These are phyloP conservation scores for Emmelina monodactyla DNA, from an alignment of 2,888 invertebrate genomes.

Conservation along the genomic window DNA sequence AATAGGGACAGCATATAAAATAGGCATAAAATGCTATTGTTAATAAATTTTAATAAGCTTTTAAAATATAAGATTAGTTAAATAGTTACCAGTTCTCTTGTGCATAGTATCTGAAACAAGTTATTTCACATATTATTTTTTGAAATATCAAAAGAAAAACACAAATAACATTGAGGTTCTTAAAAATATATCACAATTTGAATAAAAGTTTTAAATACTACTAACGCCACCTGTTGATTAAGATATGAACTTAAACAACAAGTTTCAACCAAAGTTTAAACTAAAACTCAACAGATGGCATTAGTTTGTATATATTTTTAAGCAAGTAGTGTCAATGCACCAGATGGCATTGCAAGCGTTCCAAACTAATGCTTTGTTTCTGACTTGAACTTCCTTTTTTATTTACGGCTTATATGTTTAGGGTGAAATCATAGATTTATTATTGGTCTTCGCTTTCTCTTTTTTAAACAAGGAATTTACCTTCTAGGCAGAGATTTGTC, in stretches of 20 bases:
- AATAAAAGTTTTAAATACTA: not conserved
- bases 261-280: not conserved
- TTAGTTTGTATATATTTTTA: constrained; percentile 13
- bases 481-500: too few species aligned
- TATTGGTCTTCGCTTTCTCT: too few species aligned
- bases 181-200: not conserved
- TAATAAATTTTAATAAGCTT: not conserved
- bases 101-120: constrained; percentile 64
- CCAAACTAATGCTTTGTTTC: not conserved
- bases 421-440: too few species aligned
- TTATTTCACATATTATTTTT: constrained; percentile 30
- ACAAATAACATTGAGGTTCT: not conserved
- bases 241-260: constrained; percentile 19
- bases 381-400: too few species aligned
- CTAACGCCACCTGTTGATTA: constrained; percentile 33
- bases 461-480: too few species aligned
- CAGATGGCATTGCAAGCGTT: constrained; percentile 23
- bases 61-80: not conserved
- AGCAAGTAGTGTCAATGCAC: constrained; percentile 8
- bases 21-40: not conserved
- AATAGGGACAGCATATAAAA: not conserved
- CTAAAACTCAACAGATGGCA: not conserved
- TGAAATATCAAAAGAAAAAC: not conserved
- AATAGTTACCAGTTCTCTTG: constrained; percentile 54
- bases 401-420: too few species aligned